These are phyloP conservation scores for Xenopus petersii DNA, from an alignment of 2,797 vertebrate species.

Conservation along the genomic window DNA sequence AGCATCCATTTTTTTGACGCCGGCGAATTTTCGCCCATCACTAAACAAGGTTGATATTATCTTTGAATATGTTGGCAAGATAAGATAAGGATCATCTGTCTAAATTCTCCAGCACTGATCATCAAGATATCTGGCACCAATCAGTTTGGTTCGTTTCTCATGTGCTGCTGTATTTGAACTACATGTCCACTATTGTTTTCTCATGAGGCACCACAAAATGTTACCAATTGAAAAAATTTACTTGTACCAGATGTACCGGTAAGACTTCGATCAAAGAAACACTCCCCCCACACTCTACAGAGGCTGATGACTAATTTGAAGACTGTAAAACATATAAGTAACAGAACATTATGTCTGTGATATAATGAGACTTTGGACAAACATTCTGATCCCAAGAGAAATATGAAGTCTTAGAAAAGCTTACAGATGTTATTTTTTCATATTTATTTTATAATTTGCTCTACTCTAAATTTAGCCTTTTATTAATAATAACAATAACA, in stretches of 20 bases:
- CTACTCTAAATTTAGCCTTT: too few species aligned
- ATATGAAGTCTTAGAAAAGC: neutral
- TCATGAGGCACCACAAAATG: neutral
- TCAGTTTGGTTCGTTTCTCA: neutral
- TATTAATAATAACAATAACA: too few species aligned
- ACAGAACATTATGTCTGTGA: slow-evolving; percentile 3
- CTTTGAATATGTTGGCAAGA: too few species aligned
- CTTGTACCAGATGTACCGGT: neutral
- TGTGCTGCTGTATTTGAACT: neutral
- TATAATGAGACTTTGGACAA: neutral
- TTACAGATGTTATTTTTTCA: neutral
- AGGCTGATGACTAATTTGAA: neutral
- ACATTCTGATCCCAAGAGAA: slow-evolving; percentile 1
- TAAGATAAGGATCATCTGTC: too few species aligned
- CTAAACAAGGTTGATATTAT: too few species aligned
- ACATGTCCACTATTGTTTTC: neutral
- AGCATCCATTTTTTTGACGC: too few species aligned
- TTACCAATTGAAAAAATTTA: neutral
- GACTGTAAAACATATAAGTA: neutral
- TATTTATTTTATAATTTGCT: too few species aligned
- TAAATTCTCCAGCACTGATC: too few species aligned
- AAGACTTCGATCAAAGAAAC: slow-evolving; percentile 4
- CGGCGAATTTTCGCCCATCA: too few species aligned
- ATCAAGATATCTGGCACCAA: neutral
- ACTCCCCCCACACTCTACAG: neutral